These are phyloP conservation scores for Graptemys geographica DNA, from an alignment of 2,797 vertebrate genomes.

Conservation along the genomic window DNA sequence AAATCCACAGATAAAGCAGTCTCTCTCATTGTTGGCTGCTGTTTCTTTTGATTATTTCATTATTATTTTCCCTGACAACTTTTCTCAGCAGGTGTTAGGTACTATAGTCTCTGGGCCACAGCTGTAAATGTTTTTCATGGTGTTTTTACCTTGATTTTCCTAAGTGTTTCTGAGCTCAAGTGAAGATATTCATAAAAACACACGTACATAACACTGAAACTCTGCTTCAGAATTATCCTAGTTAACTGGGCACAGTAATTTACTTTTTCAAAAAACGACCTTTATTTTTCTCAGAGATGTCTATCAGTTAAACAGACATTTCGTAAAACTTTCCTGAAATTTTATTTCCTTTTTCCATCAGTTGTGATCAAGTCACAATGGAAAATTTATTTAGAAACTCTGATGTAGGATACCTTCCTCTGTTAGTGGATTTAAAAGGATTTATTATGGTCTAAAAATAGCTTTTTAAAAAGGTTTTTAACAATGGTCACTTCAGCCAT, in stretches of 20 bases:
- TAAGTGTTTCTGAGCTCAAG: not conserved
- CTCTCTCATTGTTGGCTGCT: not conserved
- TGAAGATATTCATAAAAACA: not conserved
- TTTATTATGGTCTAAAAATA: not conserved
- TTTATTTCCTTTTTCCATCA: not conserved
- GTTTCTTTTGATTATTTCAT: not conserved
- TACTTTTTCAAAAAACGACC: not conserved
- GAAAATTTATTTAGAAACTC: not conserved
- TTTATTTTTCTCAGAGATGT: not conserved
- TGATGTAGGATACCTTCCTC: not conserved
- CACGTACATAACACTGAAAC: not conserved
- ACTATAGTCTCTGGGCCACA: not conserved
- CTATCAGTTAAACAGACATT: not conserved
- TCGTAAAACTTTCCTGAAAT: not conserved
- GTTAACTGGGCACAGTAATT: not conserved
- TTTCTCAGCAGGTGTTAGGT: slow-evolving; percentile 1
- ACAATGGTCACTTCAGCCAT: not conserved
- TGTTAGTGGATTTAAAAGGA: not conserved
- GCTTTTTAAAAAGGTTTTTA: not conserved
- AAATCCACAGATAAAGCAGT: not conserved
- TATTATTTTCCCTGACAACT: not conserved
- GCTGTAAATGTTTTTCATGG: not conserved
- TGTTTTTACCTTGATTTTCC: not conserved
- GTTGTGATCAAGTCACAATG: not conserved
- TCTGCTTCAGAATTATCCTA: not conserved